Conservation (phyloP, 2,113 vertebrate genomes). For the Ia io region DNA sequence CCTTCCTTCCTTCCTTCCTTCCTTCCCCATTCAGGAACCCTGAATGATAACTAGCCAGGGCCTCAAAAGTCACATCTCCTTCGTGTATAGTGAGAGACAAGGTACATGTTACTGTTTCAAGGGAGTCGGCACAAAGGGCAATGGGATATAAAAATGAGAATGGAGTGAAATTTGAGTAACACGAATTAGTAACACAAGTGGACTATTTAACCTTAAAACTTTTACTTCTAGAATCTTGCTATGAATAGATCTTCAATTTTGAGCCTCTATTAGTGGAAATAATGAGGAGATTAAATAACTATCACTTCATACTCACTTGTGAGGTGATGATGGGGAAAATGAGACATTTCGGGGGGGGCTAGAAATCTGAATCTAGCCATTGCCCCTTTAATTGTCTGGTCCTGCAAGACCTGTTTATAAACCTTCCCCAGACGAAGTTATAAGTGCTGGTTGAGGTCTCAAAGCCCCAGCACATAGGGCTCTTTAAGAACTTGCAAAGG, state of each 20-base stretch:
- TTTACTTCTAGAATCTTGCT: not conserved
- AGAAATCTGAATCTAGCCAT: too few species aligned
- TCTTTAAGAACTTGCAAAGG: too few species aligned
- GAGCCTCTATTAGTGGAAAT: not conserved
- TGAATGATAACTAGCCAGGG: not conserved
- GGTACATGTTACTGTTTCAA: not conserved
- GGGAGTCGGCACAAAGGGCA: not conserved
- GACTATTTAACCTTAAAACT: not conserved
- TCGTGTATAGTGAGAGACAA: not conserved
- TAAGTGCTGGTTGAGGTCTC: too few species aligned
- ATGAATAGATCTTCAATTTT: not conserved
- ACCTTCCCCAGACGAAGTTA: too few species aligned
- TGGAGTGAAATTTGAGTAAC: not conserved
- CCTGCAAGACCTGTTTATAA: too few species aligned
- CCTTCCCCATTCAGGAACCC: not conserved
- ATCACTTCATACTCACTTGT: not conserved
- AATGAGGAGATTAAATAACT: not conserved
- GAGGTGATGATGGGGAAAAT: not conserved
- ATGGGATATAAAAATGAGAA: not conserved
- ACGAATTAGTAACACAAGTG: not conserved
- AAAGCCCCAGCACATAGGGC: too few species aligned
- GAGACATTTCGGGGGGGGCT: too few species aligned
- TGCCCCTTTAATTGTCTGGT: too few species aligned
- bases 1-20: too few species aligned
- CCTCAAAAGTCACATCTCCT: not conserved